Conservation (phyloP, 2,113 vertebrate genomes). For the Callopanchax toddi region DNA sequence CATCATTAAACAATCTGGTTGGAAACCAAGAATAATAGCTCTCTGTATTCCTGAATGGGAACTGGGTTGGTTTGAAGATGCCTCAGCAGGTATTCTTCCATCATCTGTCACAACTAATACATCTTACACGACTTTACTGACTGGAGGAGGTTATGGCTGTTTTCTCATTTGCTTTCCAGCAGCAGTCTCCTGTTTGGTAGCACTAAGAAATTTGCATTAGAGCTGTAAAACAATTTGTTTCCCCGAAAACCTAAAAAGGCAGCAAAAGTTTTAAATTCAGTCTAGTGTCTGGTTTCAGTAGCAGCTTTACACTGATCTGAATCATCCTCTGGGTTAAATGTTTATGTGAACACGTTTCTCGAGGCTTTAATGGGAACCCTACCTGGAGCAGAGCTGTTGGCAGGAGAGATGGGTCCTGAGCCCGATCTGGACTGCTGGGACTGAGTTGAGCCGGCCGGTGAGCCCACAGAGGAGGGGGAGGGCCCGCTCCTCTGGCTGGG, state of each 20-base stretch:
- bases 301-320: constrained; percentile 30
- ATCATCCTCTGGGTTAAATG: constrained; percentile 19
- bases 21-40: too few relatives aligned
- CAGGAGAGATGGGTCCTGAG: constrained; percentile 93
- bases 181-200: constrained; percentile 40
- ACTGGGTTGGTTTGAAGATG: not conserved
- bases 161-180: constrained; percentile 45
- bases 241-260: too few relatives aligned
- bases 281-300: constrained; percentile 11
- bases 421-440: constrained; percentile 82
- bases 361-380: constrained; percentile 35
- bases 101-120: constrained; percentile 18
- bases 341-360: not conserved
- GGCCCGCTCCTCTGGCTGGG: constrained; percentile 90
- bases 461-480: constrained; percentile 92
- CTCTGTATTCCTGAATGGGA: not conserved
- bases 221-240: constrained; percentile 57
- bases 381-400: constrained; percentile 81
- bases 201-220: constrained; percentile 59
- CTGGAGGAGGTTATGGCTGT: constrained; percentile 22
- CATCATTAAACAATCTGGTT: too few relatives aligned
- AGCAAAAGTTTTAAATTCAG: too few relatives aligned
- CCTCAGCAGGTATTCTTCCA: not conserved
- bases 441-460: constrained; percentile 92
- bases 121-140: constrained; percentile 25